Evolutionary conservation across 1,140 invertebrate genomes (phyloP), one percentile per base, ranked within the genome.

Genomic region (Drosophila pruinosa): DNA sequence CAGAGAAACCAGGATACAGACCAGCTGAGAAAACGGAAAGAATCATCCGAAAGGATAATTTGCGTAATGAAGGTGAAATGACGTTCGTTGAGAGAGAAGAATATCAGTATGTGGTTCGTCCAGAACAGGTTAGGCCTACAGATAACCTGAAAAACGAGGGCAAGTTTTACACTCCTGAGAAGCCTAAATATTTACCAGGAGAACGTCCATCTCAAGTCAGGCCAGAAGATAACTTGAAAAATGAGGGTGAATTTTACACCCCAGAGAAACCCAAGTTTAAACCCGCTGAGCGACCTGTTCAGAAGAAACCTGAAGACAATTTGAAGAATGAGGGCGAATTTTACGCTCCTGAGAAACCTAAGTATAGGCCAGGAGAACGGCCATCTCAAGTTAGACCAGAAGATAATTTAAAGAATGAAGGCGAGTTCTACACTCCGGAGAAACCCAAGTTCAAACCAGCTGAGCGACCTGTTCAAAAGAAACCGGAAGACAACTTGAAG

Each of bases 221-320:
- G 8, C 62, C 62, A 1, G 28, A 36, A 14, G 62, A 65, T 19
- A 65, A 65, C 4, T 12, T 62, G 0, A 50, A 43, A 10, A 56
- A 56, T 47, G 95, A 96, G 92, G 95, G 96, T 2, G 94, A 95
- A 56, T 94, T 95, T 72, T 91, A 93, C 70, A 91, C 90, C 54
- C 89, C 92, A 39, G 72, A 93, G 62, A 89, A 90, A 56, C 73
- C 92, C 0, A 74, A 88, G 28, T 93, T 85, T 75, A 62, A 79
- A 7, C 92, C 92, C 2, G 91, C 81, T 4, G 92, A 93, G 77
- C 85, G 92, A 62, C 91, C 91, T 3, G 77, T 91, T 57, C 90
- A 92, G 31, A 91, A 92, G 45, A 92, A 92, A 67, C 92, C 93
- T n/a, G 89, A 91, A 1, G 93, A 94, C 61, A 91, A 93, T 73